Conservation (phyloP, 2,888 invertebrate species). For the Beris chalybata region DNA sequence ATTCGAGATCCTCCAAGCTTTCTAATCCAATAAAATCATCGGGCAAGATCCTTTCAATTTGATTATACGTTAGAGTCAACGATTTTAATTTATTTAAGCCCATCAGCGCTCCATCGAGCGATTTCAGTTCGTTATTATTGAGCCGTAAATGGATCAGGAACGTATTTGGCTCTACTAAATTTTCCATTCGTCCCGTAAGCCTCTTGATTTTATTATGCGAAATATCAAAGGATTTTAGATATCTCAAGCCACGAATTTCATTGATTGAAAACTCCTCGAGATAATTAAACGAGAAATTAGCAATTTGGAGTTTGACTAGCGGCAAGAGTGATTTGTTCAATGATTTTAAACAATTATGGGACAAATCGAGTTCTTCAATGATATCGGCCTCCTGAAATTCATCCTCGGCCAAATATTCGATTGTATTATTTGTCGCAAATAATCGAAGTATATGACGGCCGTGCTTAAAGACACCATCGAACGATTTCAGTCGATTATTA, state of each 20-base stretch:
- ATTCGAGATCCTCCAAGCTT: slow-evolving; percentile 71
- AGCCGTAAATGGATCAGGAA: slow-evolving; percentile 71
- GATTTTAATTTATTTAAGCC: slow-evolving; percentile 73
- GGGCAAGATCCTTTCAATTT: slow-evolving; percentile 70
- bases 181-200: slow-evolving; percentile 69
- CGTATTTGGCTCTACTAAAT: slow-evolving; percentile 76
- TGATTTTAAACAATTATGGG: slow-evolving; percentile 70
- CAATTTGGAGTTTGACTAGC: slow-evolving; percentile 66
- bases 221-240: slow-evolving; percentile 72
- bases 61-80: slow-evolving; percentile 75
- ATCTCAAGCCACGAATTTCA: slow-evolving; percentile 74
- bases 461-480: slow-evolving; percentile 73
- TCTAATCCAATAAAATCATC: slow-evolving; percentile 79
- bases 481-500: slow-evolving; percentile 69
- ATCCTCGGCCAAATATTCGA: slow-evolving; percentile 73
- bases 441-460: slow-evolving; percentile 67
- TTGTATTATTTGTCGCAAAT: slow-evolving; percentile 72
- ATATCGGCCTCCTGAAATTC: slow-evolving; percentile 74
- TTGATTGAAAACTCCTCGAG: slow-evolving; percentile 77
- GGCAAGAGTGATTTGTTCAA: slow-evolving; percentile 74
- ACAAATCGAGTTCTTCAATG: slow-evolving; percentile 71
- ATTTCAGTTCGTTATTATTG: slow-evolving; percentile 72
- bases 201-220: slow-evolving; percentile 74
- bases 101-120: slow-evolving; percentile 73
- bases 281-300: slow-evolving; percentile 76